Evolutionary conservation across 2,888 invertebrate species (phyloP).

Genomic region (Neocrepidodera transversa): DNA sequence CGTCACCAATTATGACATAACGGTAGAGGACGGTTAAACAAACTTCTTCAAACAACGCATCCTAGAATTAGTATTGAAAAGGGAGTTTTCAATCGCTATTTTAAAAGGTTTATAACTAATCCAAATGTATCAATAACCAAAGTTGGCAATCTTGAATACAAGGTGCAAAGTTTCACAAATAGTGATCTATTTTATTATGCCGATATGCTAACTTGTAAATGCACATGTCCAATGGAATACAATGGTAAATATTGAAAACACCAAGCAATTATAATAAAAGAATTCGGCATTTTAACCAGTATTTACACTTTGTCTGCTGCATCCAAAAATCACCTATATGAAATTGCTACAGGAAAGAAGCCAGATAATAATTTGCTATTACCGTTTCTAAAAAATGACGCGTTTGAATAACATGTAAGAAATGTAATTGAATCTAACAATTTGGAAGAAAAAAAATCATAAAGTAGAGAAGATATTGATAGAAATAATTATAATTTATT

Average conservation of each 20-base stretch:
- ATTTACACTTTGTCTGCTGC: neutral
- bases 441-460: neutral
- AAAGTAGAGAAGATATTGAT: neutral
- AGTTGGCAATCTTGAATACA: neutral
- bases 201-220: conserved; percentile 15
- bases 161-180: neutral
- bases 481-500: too few relatives aligned
- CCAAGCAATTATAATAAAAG: conserved; percentile 4
- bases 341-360: neutral
- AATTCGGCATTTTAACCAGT: conserved; percentile 6
- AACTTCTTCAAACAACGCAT: conserved; percentile 30
- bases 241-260: conserved; percentile 19
- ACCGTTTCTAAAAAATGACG: too few relatives aligned
- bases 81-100: conserved; percentile 9
- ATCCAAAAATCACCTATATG: neutral
- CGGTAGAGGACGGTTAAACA: too few relatives aligned
- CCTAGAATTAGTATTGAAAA: conserved; percentile 30
- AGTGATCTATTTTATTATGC: neutral
- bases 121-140: neutral
- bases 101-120: neutral
- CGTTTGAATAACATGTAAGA: too few relatives aligned
- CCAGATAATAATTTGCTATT: neutral
- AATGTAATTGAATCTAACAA: neutral
- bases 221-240: conserved; percentile 3
- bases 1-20: too few relatives aligned